A percentile compares a stretch with the other conserved stretches of the same genome.
phyloP scores from a whole-genome alignment of 1,140 invertebrate species.

The Panagrolaimus sp. region DNA sequence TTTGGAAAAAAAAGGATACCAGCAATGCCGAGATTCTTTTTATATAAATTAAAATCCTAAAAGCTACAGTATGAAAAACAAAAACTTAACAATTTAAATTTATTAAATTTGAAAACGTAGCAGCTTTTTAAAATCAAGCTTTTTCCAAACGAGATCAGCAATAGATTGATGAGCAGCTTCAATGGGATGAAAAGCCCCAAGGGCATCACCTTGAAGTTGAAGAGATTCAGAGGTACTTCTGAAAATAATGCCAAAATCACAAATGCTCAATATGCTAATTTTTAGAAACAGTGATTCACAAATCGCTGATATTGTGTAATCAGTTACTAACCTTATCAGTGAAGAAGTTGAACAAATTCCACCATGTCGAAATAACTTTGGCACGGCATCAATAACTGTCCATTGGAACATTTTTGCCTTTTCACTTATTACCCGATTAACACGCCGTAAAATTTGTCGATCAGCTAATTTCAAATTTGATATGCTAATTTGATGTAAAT shows the following conservation, averaged over 20 bases:
- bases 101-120: background rate
- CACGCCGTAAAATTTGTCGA: constrained; percentile 14
- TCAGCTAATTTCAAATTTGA: constrained; percentile 20
- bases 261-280: too few species aligned
- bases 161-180: constrained; percentile 21
- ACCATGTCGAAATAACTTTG: constrained; percentile 3
- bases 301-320: background rate
- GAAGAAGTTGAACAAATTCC: constrained; percentile 20
- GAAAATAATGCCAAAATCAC: too few species aligned
- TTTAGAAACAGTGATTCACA: background rate
- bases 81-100: background rate
- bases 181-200: constrained; percentile 23
- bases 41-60: too few species aligned
- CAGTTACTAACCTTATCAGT: constrained; percentile 14
- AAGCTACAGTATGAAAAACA: background rate
- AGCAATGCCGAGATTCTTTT: too few species aligned
- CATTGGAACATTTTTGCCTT: constrained; percentile 20
- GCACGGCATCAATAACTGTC: constrained; percentile 2
- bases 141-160: constrained; percentile 19
- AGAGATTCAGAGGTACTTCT: constrained; percentile 7
- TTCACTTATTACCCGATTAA: constrained; percentile 14
- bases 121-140: constrained; percentile 4
- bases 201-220: constrained; percentile 16
- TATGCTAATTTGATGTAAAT: constrained; percentile 9
- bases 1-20: too few species aligned